A percentile compares a stretch with the other conserved stretches of the same genome.
Evolutionary conservation across 1,140 invertebrate genomes (phyloP).

Genomic region (Rhagoletis zephyria): DNA sequence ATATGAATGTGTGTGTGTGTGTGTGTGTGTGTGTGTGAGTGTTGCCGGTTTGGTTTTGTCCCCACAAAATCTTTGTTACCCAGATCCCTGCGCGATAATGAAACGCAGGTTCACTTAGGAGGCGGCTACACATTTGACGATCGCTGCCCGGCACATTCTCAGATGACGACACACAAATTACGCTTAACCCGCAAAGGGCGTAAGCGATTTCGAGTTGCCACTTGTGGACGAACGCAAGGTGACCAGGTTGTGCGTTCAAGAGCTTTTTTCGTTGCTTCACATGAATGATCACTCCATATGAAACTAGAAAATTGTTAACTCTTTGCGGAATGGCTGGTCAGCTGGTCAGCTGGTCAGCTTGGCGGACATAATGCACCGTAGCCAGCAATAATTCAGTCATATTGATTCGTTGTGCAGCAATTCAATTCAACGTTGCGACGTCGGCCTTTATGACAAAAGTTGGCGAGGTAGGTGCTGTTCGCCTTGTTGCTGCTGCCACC

Average conservation of each 20-base stretch:
- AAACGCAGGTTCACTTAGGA: slow-evolving; percentile 31
- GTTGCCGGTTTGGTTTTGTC: not conserved
- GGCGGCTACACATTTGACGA: slow-evolving; percentile 49
- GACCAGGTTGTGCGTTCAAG: not conserved
- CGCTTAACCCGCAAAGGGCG: slow-evolving; percentile 47
- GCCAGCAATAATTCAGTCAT: slow-evolving; percentile 49
- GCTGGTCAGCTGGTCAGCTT: slow-evolving; percentile 14
- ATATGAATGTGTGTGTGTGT: not conserved
- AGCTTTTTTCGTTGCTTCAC: too few species aligned
- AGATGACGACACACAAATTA: slow-evolving; percentile 46
- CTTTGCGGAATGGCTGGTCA: not conserved
- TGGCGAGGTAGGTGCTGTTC: not conserved
- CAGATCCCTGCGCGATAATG: slow-evolving; percentile 33
- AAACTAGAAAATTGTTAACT: too few species aligned
- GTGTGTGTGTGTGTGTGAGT: not conserved
- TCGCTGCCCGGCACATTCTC: not conserved
- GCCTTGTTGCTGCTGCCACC: not conserved
- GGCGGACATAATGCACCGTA: slow-evolving; percentile 1
- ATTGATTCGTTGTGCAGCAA: slow-evolving; percentile 51
- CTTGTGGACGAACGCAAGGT: slow-evolving; percentile 4
- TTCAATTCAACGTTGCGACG: not conserved
- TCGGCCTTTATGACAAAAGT: slow-evolving; percentile 43
- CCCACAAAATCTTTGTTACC: not conserved
- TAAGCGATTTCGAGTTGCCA: not conserved
- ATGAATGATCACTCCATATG: too few species aligned